phyloP scores from a whole-genome alignment of 2,888 invertebrate genomes.

The Ectemnius continuus region DNA sequence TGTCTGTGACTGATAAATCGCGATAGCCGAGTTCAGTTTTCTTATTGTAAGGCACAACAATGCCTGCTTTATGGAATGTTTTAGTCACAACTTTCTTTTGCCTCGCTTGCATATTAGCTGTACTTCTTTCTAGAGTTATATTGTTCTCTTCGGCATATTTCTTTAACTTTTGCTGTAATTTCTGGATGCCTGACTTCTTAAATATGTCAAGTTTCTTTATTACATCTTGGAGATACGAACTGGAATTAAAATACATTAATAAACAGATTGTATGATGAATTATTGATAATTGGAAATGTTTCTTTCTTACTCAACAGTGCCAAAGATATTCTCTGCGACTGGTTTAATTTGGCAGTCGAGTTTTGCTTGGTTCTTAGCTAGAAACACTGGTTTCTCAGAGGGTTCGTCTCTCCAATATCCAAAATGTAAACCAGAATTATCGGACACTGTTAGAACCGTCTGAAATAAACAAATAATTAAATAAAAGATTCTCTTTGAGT shows the following conservation, averaged over 20 bases:
- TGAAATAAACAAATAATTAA: constrained; percentile 61
- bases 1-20: constrained; percentile 84
- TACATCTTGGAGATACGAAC: constrained; percentile 80
- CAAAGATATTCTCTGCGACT: constrained; percentile 89
- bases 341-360: constrained; percentile 85
- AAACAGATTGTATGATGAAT: background rate
- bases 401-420: constrained; percentile 95
- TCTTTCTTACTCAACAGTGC: constrained; percentile 85
- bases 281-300: background rate
- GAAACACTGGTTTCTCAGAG: constrained; percentile 85
- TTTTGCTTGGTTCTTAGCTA: constrained; percentile 87
- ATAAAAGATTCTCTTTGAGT: background rate
- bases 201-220: constrained; percentile 81
- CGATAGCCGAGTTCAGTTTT: constrained; percentile 93
- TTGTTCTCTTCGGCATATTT: constrained; percentile 82
- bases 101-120: constrained; percentile 82
- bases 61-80: constrained; percentile 89
- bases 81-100: constrained; percentile 83
- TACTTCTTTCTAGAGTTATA: constrained; percentile 81
- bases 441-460: constrained; percentile 86
- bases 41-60: constrained; percentile 90
- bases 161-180: constrained; percentile 82
- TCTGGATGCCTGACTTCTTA: constrained; percentile 81
- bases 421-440: constrained; percentile 87
- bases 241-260: constrained; percentile 53